Conservation (phyloP, 2,797 vertebrate species). For the Poecilia picta region DNA sequence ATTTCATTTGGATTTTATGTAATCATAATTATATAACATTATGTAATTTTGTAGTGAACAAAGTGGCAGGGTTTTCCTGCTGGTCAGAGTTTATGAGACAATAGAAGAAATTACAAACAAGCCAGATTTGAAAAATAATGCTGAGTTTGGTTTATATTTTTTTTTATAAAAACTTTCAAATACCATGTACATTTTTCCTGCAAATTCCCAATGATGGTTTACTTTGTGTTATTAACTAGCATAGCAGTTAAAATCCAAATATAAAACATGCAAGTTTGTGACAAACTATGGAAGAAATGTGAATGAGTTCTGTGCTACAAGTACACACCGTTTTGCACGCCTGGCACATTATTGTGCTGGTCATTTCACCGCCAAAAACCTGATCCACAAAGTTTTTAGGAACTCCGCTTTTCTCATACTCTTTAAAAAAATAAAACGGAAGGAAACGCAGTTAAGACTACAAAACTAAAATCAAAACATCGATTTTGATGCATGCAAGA, state of each 20-base stretch:
- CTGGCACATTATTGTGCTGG: constrained; percentile 96
- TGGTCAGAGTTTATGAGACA: background rate
- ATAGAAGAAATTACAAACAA: background rate
- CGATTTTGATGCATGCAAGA: background rate
- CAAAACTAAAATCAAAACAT: background rate
- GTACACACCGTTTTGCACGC: constrained; percentile 91
- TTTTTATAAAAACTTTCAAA: background rate
- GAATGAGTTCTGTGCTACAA: background rate
- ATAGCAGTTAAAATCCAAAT: background rate
- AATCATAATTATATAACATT: too few species aligned
- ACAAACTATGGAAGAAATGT: background rate
- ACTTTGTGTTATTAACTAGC: background rate
- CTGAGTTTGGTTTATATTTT: background rate
- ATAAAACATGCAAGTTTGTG: background rate
- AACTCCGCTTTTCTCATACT: constrained; percentile 89
- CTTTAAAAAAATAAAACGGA: constrained; percentile 73
- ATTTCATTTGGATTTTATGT: background rate
- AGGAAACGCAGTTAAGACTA: background rate
- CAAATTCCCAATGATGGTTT: background rate
- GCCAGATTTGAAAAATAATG: background rate
- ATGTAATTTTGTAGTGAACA: background rate
- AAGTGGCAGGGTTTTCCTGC: background rate
- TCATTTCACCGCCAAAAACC: constrained; percentile 94
- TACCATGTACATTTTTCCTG: background rate
- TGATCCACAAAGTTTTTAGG: constrained; percentile 90